Conservation (phyloP, 2,113 vertebrate species). For the Mystacornis crossleyi region DNA sequence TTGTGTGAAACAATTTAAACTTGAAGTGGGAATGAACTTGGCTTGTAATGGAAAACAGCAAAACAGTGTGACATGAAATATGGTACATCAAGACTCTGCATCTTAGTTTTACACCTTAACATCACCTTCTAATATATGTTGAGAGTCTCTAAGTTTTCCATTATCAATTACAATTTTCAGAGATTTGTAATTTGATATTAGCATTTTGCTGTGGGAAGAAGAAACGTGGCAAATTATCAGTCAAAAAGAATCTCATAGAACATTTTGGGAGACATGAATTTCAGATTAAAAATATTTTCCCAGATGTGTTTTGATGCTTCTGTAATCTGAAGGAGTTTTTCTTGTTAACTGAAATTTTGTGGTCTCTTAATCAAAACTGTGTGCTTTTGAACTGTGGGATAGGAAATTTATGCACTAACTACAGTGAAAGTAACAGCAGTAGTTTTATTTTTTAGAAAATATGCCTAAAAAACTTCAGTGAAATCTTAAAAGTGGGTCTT, state of each 20-base stretch:
- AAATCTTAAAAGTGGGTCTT: not conserved
- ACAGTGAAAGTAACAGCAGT: too few relatives aligned
- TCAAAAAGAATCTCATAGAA: not conserved
- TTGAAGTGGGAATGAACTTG: not conserved
- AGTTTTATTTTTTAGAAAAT: not conserved
- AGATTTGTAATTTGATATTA: not conserved
- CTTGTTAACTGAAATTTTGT: not conserved
- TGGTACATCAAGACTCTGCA: not conserved
- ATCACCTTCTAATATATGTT: not conserved
- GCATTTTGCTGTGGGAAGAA: not conserved
- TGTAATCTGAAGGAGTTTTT: not conserved
- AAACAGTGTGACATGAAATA: not conserved
- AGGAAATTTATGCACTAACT: too few relatives aligned
- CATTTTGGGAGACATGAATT: not conserved
- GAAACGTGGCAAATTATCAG: not conserved
- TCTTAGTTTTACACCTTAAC: not conserved
- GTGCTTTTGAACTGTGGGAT: not conserved
- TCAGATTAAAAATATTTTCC: not conserved
- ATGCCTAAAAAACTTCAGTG: not conserved
- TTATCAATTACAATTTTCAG: not conserved
- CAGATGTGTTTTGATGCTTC: not conserved
- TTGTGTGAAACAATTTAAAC: not conserved
- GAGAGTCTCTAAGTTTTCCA: not conserved
- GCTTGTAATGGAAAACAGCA: not conserved
- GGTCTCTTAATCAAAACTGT: not conserved